Evolutionary conservation across 2,113 vertebrate genomes (phyloP).

Genomic region (Cardinalis cardinalis): DNA sequence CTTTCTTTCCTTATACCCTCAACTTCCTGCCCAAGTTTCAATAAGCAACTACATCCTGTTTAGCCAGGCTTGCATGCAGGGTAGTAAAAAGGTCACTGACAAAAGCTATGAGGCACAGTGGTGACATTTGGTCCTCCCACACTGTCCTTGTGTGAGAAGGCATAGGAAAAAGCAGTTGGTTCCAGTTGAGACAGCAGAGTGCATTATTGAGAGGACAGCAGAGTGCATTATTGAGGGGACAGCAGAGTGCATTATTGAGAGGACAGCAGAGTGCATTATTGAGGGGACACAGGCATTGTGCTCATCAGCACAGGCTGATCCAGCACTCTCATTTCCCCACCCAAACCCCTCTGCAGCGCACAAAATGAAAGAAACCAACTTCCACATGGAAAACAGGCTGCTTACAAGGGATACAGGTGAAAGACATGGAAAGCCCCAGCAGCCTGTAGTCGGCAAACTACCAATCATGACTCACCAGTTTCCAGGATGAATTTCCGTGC

Average conservation of each 20-base stretch:
- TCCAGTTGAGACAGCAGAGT: not conserved
- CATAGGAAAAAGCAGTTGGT: not conserved
- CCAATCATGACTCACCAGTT: not conserved
- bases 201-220: not conserved
- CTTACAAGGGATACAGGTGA: not conserved
- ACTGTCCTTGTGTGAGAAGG: not conserved
- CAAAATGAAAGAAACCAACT: not conserved
- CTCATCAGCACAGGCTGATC: not conserved
- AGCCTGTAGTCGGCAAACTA: not conserved
- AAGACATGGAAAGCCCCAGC: not conserved
- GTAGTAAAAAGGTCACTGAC: not conserved
- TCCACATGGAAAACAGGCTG: not conserved
- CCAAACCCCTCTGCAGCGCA: not conserved
- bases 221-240: not conserved
- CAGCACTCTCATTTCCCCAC: not conserved
- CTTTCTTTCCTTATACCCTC: not conserved
- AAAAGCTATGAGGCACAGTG: not conserved
- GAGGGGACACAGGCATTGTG: not conserved
- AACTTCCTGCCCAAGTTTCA: not conserved
- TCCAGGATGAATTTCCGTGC: not conserved
- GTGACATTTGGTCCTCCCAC: conserved; percentile 52
- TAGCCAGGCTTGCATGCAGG: accelerated
- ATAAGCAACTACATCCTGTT: not conserved
- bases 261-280: not conserved
- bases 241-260: not conserved